Conservation (phyloP, 2,888 invertebrate species). For the Thyatira batis region DNA sequence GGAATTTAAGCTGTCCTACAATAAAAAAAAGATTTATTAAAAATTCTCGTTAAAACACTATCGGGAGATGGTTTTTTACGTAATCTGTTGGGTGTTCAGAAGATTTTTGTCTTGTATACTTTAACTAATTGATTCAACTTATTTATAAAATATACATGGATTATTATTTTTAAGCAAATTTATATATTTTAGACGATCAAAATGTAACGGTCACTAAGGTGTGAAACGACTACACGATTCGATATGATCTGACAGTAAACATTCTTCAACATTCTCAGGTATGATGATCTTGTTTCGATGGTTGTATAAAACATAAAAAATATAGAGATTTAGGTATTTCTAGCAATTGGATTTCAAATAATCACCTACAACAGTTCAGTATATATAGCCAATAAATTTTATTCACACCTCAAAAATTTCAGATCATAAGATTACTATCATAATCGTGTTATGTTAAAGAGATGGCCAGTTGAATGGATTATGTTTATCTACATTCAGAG, state of each 20-base stretch:
- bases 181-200: no score
- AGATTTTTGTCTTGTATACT: no score
- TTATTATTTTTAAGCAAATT: no score
- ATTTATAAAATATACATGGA: no score
- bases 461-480: neutral
- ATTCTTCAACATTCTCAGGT: neutral
- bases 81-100: neutral
- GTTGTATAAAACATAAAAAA: no score
- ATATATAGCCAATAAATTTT: neutral
- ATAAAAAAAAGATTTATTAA: constrained; percentile 3
- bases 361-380: neutral
- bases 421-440: neutral
- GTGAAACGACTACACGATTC: neutral
- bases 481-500: neutral
- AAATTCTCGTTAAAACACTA: constrained; percentile 1
- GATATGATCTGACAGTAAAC: neutral
- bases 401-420: neutral
- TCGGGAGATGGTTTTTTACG: neutral
- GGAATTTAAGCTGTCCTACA: constrained; percentile 1
- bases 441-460: neutral
- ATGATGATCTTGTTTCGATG: no score
- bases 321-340: neutral
- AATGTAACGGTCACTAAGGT: no score
- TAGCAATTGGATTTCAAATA: neutral
- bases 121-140: no score